Evolutionary conservation across 2,888 invertebrate species (phyloP), one percentile per base, ranked within the genome.

Genomic region (Plebejus melissa): DNA sequence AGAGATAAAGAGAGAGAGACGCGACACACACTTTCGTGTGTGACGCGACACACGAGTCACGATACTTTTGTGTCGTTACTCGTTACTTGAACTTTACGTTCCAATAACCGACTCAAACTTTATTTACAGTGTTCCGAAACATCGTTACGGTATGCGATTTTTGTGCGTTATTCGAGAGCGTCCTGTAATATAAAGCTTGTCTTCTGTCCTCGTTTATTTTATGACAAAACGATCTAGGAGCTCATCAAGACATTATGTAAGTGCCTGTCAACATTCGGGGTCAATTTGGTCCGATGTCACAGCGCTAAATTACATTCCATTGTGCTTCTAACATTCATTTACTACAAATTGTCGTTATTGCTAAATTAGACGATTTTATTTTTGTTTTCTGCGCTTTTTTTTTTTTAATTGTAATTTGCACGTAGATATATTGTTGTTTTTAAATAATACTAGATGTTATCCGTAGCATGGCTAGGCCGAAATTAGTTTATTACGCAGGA

Each of bases 251-350:
- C 28, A 28, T 60, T 60, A 60, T 28, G 28, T 65, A 65, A 32
- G 65, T 65, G 65, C 13, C 65, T 36, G 32, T 36, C 65, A 65
- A 32, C 65, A 16, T 36, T 65, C 16, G 4, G 16, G 65, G 65
- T 65, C 65, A 36, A 36, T 32, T 65, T 16, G 5, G 2, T 9
- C 11, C 32, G 65, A 65, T 65, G 65, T 32, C 65, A 36, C 9
- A 65, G 65, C 65, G 32, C 4, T 65, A 65, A 65, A 65, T 65
- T 32, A 65, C 13, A 36, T 65, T 65, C 60, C 60, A 60, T 28
- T 60, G 60, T 65, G 60, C 22, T 28, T 65, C 9, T 11, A 32
- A 28, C 2, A 11, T 11, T 28, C 9, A 32, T 11, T 65, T 65
- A 11, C 28, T 28, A 28, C 28, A 11, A 60, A 58, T 58, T 9